These are phyloP conservation scores for Progne subis DNA, from an alignment of 2,113 vertebrate species.

Conservation along the genomic window DNA sequence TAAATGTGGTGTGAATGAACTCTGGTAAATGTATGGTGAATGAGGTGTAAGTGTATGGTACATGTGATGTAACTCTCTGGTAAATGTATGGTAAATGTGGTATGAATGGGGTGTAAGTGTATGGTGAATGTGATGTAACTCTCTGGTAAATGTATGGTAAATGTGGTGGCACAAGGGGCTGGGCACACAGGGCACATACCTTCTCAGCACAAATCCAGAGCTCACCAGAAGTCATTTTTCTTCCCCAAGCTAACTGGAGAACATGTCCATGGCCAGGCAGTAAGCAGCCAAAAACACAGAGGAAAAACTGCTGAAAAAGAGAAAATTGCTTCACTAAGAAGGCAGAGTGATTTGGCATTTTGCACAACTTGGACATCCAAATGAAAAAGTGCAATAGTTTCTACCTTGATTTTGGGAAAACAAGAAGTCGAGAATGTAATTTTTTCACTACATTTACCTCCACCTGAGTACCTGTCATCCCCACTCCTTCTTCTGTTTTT, in stretches of 20 bases:
- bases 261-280: not conserved
- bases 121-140: not conserved
- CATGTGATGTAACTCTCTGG: too few relatives aligned
- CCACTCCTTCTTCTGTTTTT: not conserved
- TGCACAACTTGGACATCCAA: not conserved
- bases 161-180: not conserved
- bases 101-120: not conserved
- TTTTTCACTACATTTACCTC: not conserved
- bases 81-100: not conserved
- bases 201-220: not conserved
- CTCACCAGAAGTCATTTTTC: not conserved
- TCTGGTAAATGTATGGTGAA: not conserved
- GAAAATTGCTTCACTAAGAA: not conserved
- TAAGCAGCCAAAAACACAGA: not conserved
- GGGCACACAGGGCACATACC: not conserved
- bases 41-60: too few relatives aligned
- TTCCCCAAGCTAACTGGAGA: not conserved
- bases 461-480: not conserved
- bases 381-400: not conserved
- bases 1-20: not conserved
- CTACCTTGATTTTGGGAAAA: not conserved
- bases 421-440: not conserved
- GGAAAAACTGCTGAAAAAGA: not conserved
- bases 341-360: not conserved
- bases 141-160: not conserved